phyloP scores from a whole-genome alignment of 2,888 invertebrate species.

The Galeruca laticollis region DNA sequence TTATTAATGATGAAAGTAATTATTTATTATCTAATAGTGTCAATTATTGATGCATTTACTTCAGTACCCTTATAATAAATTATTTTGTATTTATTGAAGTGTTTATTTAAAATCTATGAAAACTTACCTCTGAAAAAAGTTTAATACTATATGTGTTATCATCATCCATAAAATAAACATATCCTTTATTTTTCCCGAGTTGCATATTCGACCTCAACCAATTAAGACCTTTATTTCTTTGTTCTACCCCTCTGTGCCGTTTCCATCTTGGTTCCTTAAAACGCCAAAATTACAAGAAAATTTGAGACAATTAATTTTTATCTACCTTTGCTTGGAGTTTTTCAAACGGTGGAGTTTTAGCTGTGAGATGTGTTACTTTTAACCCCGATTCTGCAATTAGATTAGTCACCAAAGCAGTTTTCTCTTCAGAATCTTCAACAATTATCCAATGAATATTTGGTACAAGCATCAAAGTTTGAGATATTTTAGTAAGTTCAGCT shows the following conservation, averaged over 20 bases:
- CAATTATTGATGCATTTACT: no score
- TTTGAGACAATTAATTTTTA: not conserved
- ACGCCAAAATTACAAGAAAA: not conserved
- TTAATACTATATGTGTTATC: constrained; percentile 94
- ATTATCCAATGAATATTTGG: constrained; percentile 95
- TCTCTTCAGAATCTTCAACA: constrained; percentile 85
- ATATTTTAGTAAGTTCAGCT: constrained; percentile 92
- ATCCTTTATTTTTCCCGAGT: constrained; percentile 72
- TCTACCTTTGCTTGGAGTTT: constrained; percentile 73
- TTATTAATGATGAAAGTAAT: no score
- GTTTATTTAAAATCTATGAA: constrained; percentile 7
- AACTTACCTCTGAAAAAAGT: constrained; percentile 86
- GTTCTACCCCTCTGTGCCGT: constrained; percentile 90
- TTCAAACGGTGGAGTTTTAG: constrained; percentile 77
- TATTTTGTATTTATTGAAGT: no score
- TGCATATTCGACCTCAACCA: constrained; percentile 80
- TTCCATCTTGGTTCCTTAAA: constrained; percentile 76
- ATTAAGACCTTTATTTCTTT: constrained; percentile 86
- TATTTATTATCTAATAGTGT: no score
- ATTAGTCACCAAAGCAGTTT: constrained; percentile 79
- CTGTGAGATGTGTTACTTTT: constrained; percentile 74
- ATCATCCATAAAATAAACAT: constrained; percentile 97
- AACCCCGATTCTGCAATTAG: constrained; percentile 73
- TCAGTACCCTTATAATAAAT: no score
- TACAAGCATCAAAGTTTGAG: constrained; percentile 87